A percentile compares a stretch with the other conserved stretches of the same genome.
Conservation (phyloP, 2,888 invertebrate species). For the Dilophus febrilis region DNA sequence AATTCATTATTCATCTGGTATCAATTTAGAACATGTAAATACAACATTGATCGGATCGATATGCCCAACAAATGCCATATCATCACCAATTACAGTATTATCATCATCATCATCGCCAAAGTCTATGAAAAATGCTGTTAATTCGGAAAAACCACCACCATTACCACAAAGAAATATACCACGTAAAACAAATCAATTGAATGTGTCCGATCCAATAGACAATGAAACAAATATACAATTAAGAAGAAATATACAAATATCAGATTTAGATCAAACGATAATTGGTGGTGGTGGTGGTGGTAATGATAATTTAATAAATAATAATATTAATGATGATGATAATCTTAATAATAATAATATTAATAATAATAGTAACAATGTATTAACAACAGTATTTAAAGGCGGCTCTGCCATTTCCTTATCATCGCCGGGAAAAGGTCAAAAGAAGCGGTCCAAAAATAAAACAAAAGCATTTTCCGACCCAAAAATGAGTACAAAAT, state of each 20-base stretch:
- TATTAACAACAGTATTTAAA: background rate
- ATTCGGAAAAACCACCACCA: constrained; percentile 31
- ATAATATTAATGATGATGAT: background rate
- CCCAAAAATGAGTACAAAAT: constrained; percentile 31
- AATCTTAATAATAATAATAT: background rate
- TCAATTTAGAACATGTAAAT: too few species aligned
- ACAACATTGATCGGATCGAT: constrained; percentile 10
- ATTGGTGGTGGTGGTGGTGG: background rate
- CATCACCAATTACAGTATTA: constrained; percentile 18
- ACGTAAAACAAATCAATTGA: constrained; percentile 19
- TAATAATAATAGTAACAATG: constrained; percentile 2
- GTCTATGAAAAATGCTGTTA: constrained; percentile 17
- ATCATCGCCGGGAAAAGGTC: constrained; percentile 3
- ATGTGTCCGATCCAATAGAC: constrained; percentile 8
- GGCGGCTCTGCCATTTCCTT: background rate
- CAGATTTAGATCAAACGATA: constrained; percentile 25
- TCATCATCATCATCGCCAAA: constrained; percentile 19
- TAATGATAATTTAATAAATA: background rate
- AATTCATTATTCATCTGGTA: too few species aligned
- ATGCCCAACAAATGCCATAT: constrained; percentile 16
- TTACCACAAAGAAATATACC: constrained; percentile 35
- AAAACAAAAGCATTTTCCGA: constrained; percentile 30
- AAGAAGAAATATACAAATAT: constrained; percentile 18
- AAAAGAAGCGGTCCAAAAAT: constrained; percentile 23
- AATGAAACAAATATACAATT: constrained; percentile 9